These are phyloP conservation scores for Lytechinus pictus DNA, from an alignment of 35 echinoderm and acorn worm genomes.

Conservation along the genomic window DNA sequence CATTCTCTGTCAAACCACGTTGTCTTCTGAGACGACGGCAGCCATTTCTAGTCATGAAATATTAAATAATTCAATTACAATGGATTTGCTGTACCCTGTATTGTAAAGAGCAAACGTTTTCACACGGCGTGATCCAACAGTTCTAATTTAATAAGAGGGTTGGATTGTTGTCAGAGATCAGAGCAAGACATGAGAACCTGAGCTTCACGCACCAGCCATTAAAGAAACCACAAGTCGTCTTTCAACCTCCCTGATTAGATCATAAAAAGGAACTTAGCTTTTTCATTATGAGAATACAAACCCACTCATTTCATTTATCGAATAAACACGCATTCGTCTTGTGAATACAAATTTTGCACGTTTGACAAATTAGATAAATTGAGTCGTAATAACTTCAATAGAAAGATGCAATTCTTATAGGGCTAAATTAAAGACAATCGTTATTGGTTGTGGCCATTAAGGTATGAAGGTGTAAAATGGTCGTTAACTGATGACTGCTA, in stretches of 20 bases:
- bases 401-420: neutral
- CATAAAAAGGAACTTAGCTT: neutral
- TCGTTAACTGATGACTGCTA: neutral
- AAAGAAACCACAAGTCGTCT: neutral
- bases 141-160: neutral
- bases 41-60: neutral
- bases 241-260: neutral
- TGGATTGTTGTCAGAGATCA: neutral
- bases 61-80: neutral
- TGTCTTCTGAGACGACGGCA: neutral
- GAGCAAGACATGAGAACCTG: neutral
- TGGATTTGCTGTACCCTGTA: neutral
- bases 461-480: neutral
- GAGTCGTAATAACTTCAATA: neutral
- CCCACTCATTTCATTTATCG: neutral
- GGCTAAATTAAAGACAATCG: neutral
- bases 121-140: neutral
- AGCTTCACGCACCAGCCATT: neutral
- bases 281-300: neutral
- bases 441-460: neutral
- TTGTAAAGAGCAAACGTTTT: neutral
- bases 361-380: neutral
- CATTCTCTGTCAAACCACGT: neutral
- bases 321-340: neutral
- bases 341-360: neutral